Base-by-base conservation (phyloP, 37 sponge, comb jelly and placozoan species). In the Chondrosia reniformis region DNA sequence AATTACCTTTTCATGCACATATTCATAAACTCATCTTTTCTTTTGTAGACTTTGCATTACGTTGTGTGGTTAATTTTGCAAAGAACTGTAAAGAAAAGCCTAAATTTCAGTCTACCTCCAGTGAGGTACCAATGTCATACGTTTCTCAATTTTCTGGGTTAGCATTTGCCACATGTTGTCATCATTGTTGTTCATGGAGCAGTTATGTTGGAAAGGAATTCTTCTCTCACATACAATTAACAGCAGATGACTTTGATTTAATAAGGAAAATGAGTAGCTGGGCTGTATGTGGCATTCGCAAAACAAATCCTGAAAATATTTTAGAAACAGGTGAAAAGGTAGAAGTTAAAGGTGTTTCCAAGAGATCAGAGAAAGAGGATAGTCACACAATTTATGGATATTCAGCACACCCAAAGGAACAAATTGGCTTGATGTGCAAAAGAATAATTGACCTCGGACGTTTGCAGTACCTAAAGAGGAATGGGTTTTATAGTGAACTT, bases 81-180 rank as follows among this genome's bases (percentile, higher is more conserved):
- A 56, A 24, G 27, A 3, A 6, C n/a, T 24, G 58, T 28, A 3
- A 56, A 2, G 3, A 28, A 28, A 6, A 28, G 8, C 3, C 58
- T 28, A 56, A 28, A 56, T 56, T 24, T 24, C 58, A 4, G 58
- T 56, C 58, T 15, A 19, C 52, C 10, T 10, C 15, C 15, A 19
- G 15, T n/a, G n/a, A n/a, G n/a, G n/a, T n/a, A n/a, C n/a, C n/a
- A n/a, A n/a, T n/a, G n/a, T n/a, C n/a, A n/a, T n/a, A n/a, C n/a
- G n/a, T n/a, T n/a, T n/a, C n/a, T n/a, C n/a, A 69, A 5, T 40
- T 84, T 32, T 21, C 28, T n/a, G 94, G 85, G n/a, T 33, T 85
- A 6, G 75, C 87, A 33, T 77, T 96, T 45, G 96, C 96, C 2
- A 76, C 84, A 27, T 96, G 96, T 69, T 96, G 96, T 64, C 96